Evolutionary conservation across 2,888 invertebrate species (phyloP).

Genomic region (Rhagium mordax): DNA sequence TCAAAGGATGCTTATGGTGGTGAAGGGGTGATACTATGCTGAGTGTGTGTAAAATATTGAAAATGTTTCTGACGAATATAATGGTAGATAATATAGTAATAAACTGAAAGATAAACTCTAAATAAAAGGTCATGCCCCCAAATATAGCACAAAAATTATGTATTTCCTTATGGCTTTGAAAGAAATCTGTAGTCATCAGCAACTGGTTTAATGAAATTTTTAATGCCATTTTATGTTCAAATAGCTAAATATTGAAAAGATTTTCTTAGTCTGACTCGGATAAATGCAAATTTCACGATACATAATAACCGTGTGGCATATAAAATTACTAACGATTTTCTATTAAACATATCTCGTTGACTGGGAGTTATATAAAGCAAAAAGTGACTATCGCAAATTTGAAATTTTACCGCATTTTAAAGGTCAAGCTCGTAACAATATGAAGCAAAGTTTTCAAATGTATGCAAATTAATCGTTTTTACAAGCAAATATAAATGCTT

Average conservation of each 20-base stretch:
- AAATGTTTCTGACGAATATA: too few relatives aligned
- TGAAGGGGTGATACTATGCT: too few relatives aligned
- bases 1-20: too few relatives aligned
- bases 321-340: background rate
- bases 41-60: too few relatives aligned
- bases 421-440: constrained; percentile 45
- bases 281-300: background rate
- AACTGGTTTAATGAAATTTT: constrained; percentile 3
- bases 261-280: background rate
- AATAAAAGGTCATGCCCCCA: background rate
- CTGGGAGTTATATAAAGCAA: constrained; percentile 22
- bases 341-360: background rate
- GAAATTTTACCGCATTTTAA: constrained; percentile 43
- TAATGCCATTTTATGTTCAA: background rate
- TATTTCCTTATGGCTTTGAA: background rate
- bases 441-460: constrained; percentile 48
- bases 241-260: background rate
- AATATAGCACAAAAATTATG: background rate
- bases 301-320: background rate
- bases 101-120: background rate
- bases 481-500: constrained; percentile 45
- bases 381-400: constrained; percentile 30
- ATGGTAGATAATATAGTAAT: too few relatives aligned
- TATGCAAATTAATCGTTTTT: constrained; percentile 50
- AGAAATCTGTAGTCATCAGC: background rate